Conservation (phyloP, 2,797 vertebrate species). For the Gouania willdenowi region DNA sequence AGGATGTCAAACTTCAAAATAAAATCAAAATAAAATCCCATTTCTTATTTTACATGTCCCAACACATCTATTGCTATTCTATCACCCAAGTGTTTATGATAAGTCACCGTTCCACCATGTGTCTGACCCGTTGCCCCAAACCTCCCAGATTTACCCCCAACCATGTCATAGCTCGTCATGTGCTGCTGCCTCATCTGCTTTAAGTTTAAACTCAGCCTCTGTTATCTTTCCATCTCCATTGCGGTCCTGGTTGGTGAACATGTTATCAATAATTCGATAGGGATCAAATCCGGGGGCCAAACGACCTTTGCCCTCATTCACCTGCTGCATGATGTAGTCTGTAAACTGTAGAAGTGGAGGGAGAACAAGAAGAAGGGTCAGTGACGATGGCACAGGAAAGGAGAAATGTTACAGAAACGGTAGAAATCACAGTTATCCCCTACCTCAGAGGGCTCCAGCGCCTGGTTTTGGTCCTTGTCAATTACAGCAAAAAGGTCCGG, state of each 20-base stretch:
- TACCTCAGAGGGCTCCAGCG: constrained; percentile 89
- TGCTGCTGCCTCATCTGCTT: constrained; percentile 84
- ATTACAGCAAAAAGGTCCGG: constrained; percentile 91
- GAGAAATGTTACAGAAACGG: neutral
- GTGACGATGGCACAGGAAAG: neutral
- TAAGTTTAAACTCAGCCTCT: constrained; percentile 88
- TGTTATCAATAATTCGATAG: constrained; percentile 89
- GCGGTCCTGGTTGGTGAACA: constrained; percentile 96
- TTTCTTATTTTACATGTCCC: constrained; percentile 6
- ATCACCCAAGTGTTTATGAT: constrained; percentile 9
- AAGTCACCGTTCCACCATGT: no score
- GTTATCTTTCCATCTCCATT: constrained; percentile 90
- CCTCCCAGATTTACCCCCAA: no score
- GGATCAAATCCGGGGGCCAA: constrained; percentile 94
- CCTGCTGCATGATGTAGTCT: constrained; percentile 88
- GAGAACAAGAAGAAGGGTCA: no score
- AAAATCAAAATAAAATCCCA: constrained; percentile 3
- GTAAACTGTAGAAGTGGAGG: constrained; percentile 88
- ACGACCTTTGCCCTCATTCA: constrained; percentile 88
- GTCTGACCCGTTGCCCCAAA: no score
- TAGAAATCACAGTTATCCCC: neutral
- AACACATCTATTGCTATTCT: neutral
- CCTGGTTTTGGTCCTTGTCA: constrained; percentile 81
- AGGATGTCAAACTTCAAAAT: constrained; percentile 11
- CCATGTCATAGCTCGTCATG: constrained; percentile 91